Evolutionary conservation across 2,888 invertebrate genomes (phyloP), one percentile per base, ranked within the genome.

Genomic region (Lamellibrachia satsuma): DNA sequence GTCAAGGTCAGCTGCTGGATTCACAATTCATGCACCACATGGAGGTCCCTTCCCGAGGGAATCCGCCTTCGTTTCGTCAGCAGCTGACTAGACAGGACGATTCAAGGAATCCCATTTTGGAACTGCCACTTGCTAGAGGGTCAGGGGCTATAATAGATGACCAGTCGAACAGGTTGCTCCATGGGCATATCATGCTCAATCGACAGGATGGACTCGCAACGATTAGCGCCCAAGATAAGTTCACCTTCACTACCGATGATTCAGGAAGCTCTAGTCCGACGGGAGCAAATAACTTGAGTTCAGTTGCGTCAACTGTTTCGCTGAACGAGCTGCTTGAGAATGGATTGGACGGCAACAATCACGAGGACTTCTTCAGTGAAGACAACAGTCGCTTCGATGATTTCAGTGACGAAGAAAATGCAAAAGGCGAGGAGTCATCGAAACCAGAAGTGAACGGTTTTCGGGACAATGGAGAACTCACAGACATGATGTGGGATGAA

Each of bases 181-280:
- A 92, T 57, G n/a, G 60, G 57, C 93, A 91, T 8, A 92, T 92
- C n/a, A 90, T 92, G 3, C 39, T 90, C n/a, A 60, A 92, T 9
- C 91, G 91, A 22, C 90, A 92, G 22, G 52, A 91, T n/a, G 90
- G 92, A 90, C 15, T 92, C 8, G 52, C 91, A 4, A 75, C 9
- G 92, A 93, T 90, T 93, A 92, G 55, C 92, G 92, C 52, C 92
- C 91, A 90, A 93, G 92, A 95, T 93, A 95, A 95, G 93, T 95
- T 95, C 93, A 95, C 95, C 91, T 95, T 95, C 93, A 95, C 95
- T 94, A 95, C 95, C 93, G 95, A 95, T 91, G 95, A 95, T 92
- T 95, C 95, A 94, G 95, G 95, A 93, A 94, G 94, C 60, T 92
- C 93, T 3, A 75, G 75, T 15, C 52, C 39, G 60, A 95, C 95